Conservation (phyloP, 2,113 vertebrate species). For the Prunella fulvescens region DNA sequence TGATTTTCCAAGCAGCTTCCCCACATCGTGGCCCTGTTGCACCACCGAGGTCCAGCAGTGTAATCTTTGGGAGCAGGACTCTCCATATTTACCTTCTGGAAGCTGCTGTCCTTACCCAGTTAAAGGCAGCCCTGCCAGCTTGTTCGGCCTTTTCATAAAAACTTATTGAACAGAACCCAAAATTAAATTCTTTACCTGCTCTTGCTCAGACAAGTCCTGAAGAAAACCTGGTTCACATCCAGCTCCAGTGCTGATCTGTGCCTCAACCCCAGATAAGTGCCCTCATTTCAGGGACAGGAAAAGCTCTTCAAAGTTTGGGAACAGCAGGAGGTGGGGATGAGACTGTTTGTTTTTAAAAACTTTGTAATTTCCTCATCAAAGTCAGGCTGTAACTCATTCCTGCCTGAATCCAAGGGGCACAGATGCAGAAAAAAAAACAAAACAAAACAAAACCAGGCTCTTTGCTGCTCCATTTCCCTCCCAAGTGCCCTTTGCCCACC, state of each 20-base stretch:
- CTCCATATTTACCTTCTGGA: not conserved
- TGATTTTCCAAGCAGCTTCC: not conserved
- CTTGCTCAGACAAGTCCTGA: not conserved
- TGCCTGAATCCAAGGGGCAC: not conserved
- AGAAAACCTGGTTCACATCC: not conserved
- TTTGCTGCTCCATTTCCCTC: not conserved
- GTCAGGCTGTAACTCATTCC: not conserved
- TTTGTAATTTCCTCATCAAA: not conserved
- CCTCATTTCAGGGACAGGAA: not conserved
- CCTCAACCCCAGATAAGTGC: not conserved
- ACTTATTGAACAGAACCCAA: fast-evolving
- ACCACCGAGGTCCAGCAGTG: not conserved
- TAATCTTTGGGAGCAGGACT: not conserved
- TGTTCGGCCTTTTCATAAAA: not conserved
- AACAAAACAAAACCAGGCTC: not conserved
- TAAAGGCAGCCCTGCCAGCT: not conserved
- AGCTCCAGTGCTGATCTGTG: not conserved
- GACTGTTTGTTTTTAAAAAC: not conserved
- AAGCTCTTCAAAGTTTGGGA: not conserved
- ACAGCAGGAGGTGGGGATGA: not conserved
- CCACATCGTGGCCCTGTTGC: not conserved
- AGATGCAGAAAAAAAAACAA: not conserved
- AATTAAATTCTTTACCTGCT: not conserved
- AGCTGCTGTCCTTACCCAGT: not conserved
- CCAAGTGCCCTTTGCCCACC: not conserved